Evolutionary conservation across 2,797 vertebrate genomes (phyloP).

Genomic region (Brachyrhaphis roseni): DNA sequence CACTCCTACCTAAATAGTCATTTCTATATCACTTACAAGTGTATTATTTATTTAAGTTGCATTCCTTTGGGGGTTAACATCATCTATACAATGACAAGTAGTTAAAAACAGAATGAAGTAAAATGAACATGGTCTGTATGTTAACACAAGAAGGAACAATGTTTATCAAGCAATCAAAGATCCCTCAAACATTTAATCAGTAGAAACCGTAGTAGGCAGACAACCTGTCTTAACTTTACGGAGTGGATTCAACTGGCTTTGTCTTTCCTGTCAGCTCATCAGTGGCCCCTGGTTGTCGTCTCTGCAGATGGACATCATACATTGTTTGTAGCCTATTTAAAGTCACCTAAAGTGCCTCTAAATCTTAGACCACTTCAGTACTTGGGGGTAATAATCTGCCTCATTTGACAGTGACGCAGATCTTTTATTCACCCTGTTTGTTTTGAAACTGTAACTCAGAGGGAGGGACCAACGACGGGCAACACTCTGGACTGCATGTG

Average conservation of each 20-base stretch:
- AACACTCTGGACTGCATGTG: not conserved
- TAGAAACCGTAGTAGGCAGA: not conserved
- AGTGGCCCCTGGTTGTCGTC: not conserved
- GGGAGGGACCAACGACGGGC: not conserved
- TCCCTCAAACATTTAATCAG: not conserved
- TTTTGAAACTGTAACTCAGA: slow-evolving; percentile 1
- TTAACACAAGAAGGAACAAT: not conserved
- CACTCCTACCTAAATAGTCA: not conserved
- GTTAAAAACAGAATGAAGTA: not conserved
- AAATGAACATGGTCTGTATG: not conserved
- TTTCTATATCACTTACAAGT: not conserved
- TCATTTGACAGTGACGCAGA: not conserved
- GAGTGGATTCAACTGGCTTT: not conserved
- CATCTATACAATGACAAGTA: not conserved
- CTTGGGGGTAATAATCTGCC: not conserved
- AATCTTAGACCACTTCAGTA: not conserved
- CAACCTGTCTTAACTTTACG: not conserved
- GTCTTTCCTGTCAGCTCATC: not conserved
- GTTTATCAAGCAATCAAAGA: not conserved
- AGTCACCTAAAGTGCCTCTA: not conserved
- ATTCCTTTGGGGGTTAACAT: not conserved
- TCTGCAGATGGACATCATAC: not conserved
- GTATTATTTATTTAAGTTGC: not conserved
- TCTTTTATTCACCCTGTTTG: not conserved
- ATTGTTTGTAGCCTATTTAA: not conserved